Percentiles rank a stretch among this genome's conserved stretches.
These are phyloP conservation scores for Diaprepes abbreviatus DNA, from an alignment of 2,888 invertebrate genomes.

Conservation along the genomic window DNA sequence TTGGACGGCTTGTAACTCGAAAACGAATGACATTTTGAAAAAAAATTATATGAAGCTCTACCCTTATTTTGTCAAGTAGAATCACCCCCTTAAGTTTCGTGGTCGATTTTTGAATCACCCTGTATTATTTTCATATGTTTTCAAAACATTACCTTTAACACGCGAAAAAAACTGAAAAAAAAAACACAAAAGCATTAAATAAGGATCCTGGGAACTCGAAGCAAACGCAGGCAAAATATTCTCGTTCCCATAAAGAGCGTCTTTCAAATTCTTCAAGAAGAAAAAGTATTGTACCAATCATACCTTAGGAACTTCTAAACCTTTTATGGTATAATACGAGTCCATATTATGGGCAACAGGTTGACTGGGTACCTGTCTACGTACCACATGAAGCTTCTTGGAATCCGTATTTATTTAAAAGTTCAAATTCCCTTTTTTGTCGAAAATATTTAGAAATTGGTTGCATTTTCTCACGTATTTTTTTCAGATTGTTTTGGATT, in stretches of 20 bases:
- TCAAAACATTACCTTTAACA: no score
- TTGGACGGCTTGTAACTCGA: no score
- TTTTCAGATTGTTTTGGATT: constrained; percentile 11
- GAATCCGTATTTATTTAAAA: constrained; percentile 30
- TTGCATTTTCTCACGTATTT: constrained; percentile 45
- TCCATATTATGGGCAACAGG: constrained; percentile 34
- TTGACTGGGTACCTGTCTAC: constrained; percentile 32
- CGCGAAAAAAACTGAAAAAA: no score
- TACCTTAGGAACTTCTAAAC: constrained; percentile 19
- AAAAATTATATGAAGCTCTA: no score
- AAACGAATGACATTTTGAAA: no score
- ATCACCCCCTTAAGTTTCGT: no score
- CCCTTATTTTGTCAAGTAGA: no score
- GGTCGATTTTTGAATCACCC: no score
- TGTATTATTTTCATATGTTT: no score
- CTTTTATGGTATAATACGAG: constrained; percentile 37
- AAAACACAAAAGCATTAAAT: no score
- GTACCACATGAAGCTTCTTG: constrained; percentile 19
- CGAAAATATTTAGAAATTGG: constrained; percentile 33
- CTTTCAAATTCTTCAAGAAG: constrained; percentile 5
- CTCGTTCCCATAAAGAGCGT: constrained; percentile 6
- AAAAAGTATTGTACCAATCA: constrained; percentile 32
- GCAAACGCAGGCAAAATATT: neutral
- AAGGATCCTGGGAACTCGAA: constrained; percentile 5
- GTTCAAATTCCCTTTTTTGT: constrained; percentile 43